Evolutionary conservation across 2,113 vertebrate genomes (phyloP).

Genomic region (Pantherophis guttatus): DNA sequence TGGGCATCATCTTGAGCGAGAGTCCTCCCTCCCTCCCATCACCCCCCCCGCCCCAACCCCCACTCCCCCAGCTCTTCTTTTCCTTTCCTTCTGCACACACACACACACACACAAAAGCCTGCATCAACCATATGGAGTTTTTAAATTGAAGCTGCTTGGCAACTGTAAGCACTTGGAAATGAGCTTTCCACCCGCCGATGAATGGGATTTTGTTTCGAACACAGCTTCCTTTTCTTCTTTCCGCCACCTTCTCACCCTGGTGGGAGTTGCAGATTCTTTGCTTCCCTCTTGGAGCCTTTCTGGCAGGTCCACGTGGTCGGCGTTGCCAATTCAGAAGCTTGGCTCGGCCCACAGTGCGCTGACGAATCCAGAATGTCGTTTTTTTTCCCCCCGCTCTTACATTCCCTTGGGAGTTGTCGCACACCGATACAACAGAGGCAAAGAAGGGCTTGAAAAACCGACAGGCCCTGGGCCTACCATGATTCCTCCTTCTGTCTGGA

Average conservation of each 20-base stretch:
- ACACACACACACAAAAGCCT: conserved; percentile 14
- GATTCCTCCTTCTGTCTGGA: not conserved
- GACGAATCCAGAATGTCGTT: not conserved
- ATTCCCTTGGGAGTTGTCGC: not conserved
- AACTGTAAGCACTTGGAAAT: not conserved
- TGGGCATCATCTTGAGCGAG: conserved; percentile 22
- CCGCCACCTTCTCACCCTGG: conserved; percentile 24
- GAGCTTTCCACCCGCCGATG: not conserved
- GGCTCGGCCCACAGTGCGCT: conserved; percentile 11
- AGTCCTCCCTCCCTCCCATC: not conserved
- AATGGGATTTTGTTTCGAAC: not conserved
- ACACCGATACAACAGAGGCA: not conserved
- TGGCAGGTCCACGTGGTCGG: fast-evolving
- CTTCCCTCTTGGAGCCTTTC: conserved; percentile 6
- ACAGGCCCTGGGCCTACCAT: not conserved
- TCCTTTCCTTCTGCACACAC: not conserved
- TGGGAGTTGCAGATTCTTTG: not conserved
- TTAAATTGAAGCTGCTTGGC: conserved; percentile 30
- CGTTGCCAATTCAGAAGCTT: not conserved
- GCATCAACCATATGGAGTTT: not conserved
- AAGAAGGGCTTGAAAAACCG: not conserved
- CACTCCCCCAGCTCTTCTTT: not conserved
- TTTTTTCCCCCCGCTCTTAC: not conserved
- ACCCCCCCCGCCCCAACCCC: no score
- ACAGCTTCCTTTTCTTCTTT: not conserved